Evolutionary conservation across 2,797 vertebrate species (phyloP).

Genomic region (Pristis pectinata): DNA sequence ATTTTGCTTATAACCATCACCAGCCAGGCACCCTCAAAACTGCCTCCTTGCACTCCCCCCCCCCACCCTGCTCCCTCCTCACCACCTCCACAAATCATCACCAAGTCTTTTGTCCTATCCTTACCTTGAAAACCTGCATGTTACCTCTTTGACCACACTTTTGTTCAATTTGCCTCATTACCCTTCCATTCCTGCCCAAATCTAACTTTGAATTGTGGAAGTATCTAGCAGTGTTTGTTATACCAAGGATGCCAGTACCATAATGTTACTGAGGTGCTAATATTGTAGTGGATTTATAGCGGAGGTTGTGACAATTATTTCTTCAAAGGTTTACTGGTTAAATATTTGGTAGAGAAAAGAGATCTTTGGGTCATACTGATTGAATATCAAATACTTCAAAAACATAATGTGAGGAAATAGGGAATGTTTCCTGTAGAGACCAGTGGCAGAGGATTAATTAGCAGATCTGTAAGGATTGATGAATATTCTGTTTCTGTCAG

Average conservation of each 20-base stretch:
- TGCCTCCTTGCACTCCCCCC: too few relatives aligned
- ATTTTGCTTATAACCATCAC: background rate
- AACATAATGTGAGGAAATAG: background rate
- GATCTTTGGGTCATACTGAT: background rate
- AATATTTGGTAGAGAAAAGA: background rate
- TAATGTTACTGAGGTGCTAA: background rate
- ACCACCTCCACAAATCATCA: too few relatives aligned
- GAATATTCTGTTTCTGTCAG: slow-evolving; percentile 7
- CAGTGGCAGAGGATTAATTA: background rate
- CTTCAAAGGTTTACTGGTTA: background rate
- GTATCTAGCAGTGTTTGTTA: background rate
- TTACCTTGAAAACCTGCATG: background rate
- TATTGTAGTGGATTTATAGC: background rate
- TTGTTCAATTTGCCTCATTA: background rate
- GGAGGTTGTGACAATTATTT: background rate
- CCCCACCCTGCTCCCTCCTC: background rate
- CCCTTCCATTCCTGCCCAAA: background rate
- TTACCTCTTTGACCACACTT: background rate
- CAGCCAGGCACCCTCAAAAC: background rate
- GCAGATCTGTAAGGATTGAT: background rate
- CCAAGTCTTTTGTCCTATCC: background rate
- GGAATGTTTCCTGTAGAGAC: background rate
- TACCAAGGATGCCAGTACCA: background rate
- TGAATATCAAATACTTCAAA: background rate
- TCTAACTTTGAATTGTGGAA: background rate